A percentile compares a stretch with the other conserved stretches of the same genome.
Conservation (phyloP, 2,797 vertebrate genomes). For the Champsocephalus esox region DNA sequence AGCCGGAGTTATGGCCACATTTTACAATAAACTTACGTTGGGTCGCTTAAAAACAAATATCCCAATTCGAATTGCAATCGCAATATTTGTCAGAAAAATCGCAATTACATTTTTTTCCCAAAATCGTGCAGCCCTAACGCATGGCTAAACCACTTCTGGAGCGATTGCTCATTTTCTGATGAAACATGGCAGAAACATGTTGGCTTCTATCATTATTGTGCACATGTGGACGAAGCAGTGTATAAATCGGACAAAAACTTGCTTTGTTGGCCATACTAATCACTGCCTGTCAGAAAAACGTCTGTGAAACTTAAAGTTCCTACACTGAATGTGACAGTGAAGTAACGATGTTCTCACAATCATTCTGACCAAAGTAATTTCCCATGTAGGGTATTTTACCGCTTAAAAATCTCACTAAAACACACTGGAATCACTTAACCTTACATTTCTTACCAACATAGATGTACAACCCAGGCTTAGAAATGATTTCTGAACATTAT, state of each 20-base stretch:
- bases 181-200: conserved; percentile 33
- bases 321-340: background rate
- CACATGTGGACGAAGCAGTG: background rate
- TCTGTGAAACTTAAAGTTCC: background rate
- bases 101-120: no score
- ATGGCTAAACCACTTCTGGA: conserved; percentile 25
- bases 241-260: conserved; percentile 16
- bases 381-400: no score
- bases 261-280: background rate
- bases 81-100: no score
- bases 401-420: no score
- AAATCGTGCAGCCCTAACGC: no score
- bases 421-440: no score
- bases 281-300: background rate
- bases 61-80: no score
- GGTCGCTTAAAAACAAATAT: no score
- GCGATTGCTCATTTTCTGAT: conserved; percentile 43
- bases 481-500: no score
- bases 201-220: conserved; percentile 18
- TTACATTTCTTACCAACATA: background rate
- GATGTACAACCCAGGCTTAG: background rate
- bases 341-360: background rate
- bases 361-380: no score
- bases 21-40: no score
- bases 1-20: no score